Percentiles rank a stretch among this genome's conserved stretches.
These are phyloP conservation scores for Polypedilum vanderplanki DNA, from an alignment of 1,140 invertebrate genomes.

Conservation along the genomic window DNA sequence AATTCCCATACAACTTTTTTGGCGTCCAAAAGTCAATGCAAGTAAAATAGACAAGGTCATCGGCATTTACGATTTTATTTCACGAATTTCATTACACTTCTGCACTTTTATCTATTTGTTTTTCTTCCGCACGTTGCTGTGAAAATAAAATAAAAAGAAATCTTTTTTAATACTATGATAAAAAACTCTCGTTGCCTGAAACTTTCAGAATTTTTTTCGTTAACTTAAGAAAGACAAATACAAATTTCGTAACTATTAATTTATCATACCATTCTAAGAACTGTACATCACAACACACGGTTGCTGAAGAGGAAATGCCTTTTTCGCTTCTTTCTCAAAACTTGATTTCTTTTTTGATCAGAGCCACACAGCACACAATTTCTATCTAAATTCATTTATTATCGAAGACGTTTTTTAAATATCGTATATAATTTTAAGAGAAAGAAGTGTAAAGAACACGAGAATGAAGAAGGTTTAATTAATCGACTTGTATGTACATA, in stretches of 20 bases:
- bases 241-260: no score
- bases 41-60: not conserved
- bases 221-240: no score
- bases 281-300: not conserved
- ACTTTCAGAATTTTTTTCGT: not conserved
- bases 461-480: slow-evolving; percentile 7
- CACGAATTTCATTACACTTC: not conserved
- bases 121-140: not conserved
- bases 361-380: not conserved
- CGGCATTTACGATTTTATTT: not conserved
- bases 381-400: slow-evolving; percentile 9
- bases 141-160: no score
- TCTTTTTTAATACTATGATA: no score
- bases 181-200: no score
- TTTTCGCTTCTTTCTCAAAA: not conserved
- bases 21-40: not conserved
- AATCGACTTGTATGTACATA: slow-evolving; percentile 16
- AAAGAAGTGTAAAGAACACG: not conserved
- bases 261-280: not conserved
- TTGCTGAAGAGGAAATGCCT: not conserved
- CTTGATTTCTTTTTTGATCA: no score
- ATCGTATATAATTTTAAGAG: no score
- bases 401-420: not conserved
- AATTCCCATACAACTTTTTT: not conserved
- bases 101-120: not conserved